Conservation (phyloP, 2,888 invertebrate species). For the Scaptomyza reducta region DNA sequence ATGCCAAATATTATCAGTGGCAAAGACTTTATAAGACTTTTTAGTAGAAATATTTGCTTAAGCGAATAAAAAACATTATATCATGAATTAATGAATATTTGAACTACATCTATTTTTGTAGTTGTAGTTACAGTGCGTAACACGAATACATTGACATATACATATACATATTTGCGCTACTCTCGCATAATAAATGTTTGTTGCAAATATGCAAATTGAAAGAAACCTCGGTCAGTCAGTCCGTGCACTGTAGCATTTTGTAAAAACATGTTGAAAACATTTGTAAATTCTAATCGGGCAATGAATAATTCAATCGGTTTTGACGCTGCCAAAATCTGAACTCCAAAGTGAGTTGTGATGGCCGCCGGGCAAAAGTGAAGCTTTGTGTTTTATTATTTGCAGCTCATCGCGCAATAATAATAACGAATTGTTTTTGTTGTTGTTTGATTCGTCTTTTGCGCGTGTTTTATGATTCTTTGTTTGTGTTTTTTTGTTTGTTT, state of each 20-base stretch:
- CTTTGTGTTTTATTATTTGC: conserved; percentile 67
- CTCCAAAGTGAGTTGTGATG: conserved; percentile 17
- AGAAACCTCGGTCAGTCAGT: conserved; percentile 23
- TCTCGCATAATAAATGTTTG: conserved; percentile 25
- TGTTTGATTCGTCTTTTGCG: conserved; percentile 25
- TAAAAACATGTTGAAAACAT: conserved; percentile 48
- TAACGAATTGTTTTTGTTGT: conserved; percentile 51
- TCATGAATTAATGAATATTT: too few species aligned
- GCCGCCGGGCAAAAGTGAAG: conserved; percentile 40
- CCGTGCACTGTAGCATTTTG: conserved; percentile 40
- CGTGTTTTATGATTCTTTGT: conserved; percentile 47
- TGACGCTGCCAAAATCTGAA: conserved; percentile 1
- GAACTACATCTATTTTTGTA: too few species aligned
- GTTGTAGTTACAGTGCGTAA: conserved; percentile 1
- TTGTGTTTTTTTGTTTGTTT: conserved; percentile 39
- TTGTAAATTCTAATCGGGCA: conserved; percentile 47
- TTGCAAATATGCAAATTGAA: conserved; percentile 49
- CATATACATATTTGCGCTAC: conserved; percentile 30
- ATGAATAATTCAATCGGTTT: conserved; percentile 43
- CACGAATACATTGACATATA: conserved; percentile 24
- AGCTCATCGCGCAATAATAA: conserved; percentile 51
- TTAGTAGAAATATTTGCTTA: not conserved
- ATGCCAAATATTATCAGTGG: conserved; percentile 9
- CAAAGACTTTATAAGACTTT: conserved; percentile 1
- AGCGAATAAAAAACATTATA: not conserved